These are phyloP conservation scores for Drosophila albomicans DNA, from an alignment of 1,140 invertebrate genomes.

Conservation along the genomic window DNA sequence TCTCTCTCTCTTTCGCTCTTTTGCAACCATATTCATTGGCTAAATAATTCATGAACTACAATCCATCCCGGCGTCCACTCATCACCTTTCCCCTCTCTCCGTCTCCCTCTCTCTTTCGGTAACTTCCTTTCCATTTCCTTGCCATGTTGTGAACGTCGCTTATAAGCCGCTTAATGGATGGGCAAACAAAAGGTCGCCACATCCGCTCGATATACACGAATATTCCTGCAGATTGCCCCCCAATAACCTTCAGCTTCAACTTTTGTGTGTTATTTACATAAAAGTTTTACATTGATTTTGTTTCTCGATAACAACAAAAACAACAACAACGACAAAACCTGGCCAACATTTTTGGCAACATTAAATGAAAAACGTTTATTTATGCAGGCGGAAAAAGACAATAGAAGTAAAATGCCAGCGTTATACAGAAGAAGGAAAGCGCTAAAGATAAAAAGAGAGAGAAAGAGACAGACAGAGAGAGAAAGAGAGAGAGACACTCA, in stretches of 20 bases:
- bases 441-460: neutral
- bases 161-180: slow-evolving; percentile 76
- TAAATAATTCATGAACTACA: slow-evolving; percentile 74
- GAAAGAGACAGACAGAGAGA: no score
- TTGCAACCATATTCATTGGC: slow-evolving; percentile 44
- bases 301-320: slow-evolving; percentile 55
- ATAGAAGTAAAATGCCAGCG: neutral
- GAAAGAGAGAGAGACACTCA: neutral
- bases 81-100: neutral
- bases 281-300: slow-evolving; percentile 61
- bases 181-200: slow-evolving; percentile 73
- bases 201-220: slow-evolving; percentile 55
- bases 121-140: neutral
- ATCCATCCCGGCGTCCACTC: slow-evolving; percentile 3
- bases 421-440: neutral
- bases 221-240: slow-evolving; percentile 28
- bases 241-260: slow-evolving; percentile 37
- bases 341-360: slow-evolving; percentile 5
- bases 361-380: slow-evolving; percentile 58
- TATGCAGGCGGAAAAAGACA: slow-evolving; percentile 41
- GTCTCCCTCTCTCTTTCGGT: neutral
- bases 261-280: slow-evolving; percentile 55
- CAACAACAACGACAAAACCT: slow-evolving; percentile 15
- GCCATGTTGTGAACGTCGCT: slow-evolving; percentile 28
- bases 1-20: neutral